These are phyloP conservation scores for Thunnus thynnus DNA, from an alignment of 2,113 vertebrate genomes.

Conservation along the genomic window DNA sequence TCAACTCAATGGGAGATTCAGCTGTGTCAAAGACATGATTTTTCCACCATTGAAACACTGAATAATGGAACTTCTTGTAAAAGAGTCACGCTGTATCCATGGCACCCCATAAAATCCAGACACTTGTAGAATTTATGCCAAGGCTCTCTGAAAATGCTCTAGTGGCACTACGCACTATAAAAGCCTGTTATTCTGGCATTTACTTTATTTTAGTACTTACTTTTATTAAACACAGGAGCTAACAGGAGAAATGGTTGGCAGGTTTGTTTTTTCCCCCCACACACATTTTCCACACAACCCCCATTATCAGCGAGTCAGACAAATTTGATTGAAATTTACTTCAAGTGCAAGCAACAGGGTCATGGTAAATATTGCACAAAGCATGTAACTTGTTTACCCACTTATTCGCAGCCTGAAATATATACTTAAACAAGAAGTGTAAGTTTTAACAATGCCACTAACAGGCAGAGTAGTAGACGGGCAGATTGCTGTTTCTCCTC, in stretches of 20 bases:
- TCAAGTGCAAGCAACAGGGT: slow-evolving; percentile 17
- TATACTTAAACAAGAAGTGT: slow-evolving; percentile 27
- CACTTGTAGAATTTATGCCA: slow-evolving; percentile 28
- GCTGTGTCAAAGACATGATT: slow-evolving; percentile 29
- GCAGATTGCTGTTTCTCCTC: slow-evolving; percentile 46
- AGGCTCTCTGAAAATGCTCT: slow-evolving; percentile 31
- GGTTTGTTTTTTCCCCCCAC: slow-evolving; percentile 22
- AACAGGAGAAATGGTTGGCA: slow-evolving; percentile 22
- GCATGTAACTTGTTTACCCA: slow-evolving; percentile 20
- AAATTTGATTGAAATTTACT: slow-evolving; percentile 35
- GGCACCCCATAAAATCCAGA: slow-evolving; percentile 21
- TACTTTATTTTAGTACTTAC: slow-evolving; percentile 34
- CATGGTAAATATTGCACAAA: slow-evolving; percentile 24
- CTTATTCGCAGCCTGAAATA: slow-evolving; percentile 21
- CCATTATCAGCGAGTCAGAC: not conserved
- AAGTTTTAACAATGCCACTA: slow-evolving; percentile 38
- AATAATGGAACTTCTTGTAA: slow-evolving; percentile 50
- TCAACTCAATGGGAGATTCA: slow-evolving; percentile 28
- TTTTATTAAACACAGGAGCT: slow-evolving; percentile 46
- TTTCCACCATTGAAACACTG: slow-evolving; percentile 45
- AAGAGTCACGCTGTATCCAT: slow-evolving; percentile 26
- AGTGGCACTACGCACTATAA: slow-evolving; percentile 35
- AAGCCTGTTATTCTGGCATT: slow-evolving; percentile 36
- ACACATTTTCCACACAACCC: not conserved
- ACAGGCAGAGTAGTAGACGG: slow-evolving; percentile 33